Evolutionary conservation across 2,888 invertebrate species (phyloP).

Genomic region (Meiosimyza decipiens): DNA sequence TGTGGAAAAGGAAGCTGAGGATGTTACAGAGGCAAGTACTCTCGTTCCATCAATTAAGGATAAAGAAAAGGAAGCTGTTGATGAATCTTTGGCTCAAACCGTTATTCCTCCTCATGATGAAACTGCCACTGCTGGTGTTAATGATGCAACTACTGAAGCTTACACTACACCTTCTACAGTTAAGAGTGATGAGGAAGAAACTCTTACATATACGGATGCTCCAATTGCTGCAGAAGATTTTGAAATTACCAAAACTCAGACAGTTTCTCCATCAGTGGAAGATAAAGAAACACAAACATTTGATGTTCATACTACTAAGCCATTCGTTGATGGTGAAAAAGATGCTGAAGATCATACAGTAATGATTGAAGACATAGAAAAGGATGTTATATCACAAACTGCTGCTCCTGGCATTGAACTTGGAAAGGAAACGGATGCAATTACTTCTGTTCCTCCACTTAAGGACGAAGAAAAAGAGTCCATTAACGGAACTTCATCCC

Average conservation of each 20-base stretch:
- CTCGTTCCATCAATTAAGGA: constrained; percentile 35
- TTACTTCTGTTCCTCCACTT: not conserved
- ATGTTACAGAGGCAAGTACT: not conserved
- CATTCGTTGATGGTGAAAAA: constrained; percentile 28
- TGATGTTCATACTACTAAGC: not conserved
- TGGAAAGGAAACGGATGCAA: not conserved
- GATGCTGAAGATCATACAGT: not conserved
- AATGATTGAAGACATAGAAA: too few relatives aligned
- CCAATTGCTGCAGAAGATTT: too few relatives aligned
- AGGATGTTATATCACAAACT: constrained; percentile 31
- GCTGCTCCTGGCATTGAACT: constrained; percentile 31
- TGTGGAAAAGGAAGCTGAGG: constrained; percentile 25
- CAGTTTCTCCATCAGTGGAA: constrained; percentile 2
- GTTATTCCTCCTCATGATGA: not conserved
- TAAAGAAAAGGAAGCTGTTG: constrained; percentile 24
- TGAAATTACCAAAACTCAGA: not conserved
- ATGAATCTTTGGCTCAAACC: constrained; percentile 30
- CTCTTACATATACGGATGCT: not conserved
- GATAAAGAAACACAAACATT: not conserved
- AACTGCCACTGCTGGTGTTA: too few relatives aligned
- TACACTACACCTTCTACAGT: not conserved
- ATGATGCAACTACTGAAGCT: too few relatives aligned
- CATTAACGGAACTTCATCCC: not conserved
- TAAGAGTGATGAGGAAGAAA: not conserved
- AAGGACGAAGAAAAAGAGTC: constrained; percentile 35